These are phyloP conservation scores for Tiliqua scincoides DNA, from an alignment of 2,113 vertebrate species.

Conservation along the genomic window DNA sequence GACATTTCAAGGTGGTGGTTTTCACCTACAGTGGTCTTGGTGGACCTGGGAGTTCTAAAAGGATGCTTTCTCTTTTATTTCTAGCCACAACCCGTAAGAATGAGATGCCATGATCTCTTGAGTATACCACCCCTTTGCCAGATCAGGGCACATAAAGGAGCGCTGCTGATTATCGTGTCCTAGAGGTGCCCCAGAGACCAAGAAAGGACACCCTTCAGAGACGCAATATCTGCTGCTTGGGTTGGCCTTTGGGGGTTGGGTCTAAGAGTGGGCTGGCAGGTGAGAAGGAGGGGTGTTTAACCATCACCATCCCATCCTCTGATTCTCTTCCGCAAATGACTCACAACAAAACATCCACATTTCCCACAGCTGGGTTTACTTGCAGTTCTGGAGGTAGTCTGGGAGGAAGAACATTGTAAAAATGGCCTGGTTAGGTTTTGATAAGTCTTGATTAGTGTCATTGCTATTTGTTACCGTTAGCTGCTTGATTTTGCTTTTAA, in stretches of 20 bases:
- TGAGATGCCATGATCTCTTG: background rate
- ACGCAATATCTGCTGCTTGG: background rate
- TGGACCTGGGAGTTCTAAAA: background rate
- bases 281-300: too few relatives aligned
- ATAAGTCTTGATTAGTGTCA: too few relatives aligned
- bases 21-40: background rate
- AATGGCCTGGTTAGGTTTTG: background rate
- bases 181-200: background rate
- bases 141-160: background rate
- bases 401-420: background rate
- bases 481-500: too few relatives aligned
- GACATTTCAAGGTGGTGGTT: background rate
- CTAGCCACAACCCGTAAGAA: background rate
- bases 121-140: background rate
- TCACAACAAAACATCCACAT: too few relatives aligned
- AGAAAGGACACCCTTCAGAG: background rate
- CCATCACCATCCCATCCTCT: background rate
- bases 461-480: too few relatives aligned
- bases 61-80: background rate
- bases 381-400: background rate
- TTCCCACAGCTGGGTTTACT: background rate
- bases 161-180: too few relatives aligned
- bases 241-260: background rate
- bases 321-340: background rate
- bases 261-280: background rate